Percentiles rank a stretch among this genome's conserved stretches.
These are phyloP conservation scores for Actinopyga echinites DNA, from an alignment of 53 echinoderm and acorn worm genomes.

Conservation along the genomic window DNA sequence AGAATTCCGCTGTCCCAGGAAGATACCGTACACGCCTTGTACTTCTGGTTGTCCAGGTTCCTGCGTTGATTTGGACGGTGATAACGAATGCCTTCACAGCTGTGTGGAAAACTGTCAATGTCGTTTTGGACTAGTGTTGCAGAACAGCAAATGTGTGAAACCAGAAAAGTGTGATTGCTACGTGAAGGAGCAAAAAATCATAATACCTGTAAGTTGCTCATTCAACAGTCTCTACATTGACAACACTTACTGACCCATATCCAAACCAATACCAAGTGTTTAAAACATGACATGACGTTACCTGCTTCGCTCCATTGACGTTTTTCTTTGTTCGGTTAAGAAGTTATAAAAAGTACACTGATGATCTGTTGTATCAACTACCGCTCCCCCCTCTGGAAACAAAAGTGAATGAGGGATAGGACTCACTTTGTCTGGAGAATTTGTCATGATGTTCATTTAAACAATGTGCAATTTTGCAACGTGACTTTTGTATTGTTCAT, in stretches of 20 bases:
- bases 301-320: too few relatives aligned
- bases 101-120: neutral
- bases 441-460: neutral
- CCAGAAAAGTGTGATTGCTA: neutral
- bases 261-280: too few relatives aligned
- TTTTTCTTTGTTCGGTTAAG: too few relatives aligned
- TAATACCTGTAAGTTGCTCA: neutral
- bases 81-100: neutral
- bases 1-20: neutral
- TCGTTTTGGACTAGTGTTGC: neutral
- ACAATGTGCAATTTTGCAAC: neutral
- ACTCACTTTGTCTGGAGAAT: too few relatives aligned
- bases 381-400: too few relatives aligned
- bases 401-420: too few relatives aligned
- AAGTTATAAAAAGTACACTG: too few relatives aligned
- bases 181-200: neutral
- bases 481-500: neutral
- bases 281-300: too few relatives aligned
- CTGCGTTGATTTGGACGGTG: slow-evolving; percentile 1
- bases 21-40: neutral
- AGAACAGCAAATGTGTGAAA: neutral
- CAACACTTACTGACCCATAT: too few relatives aligned
- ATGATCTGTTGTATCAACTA: too few relatives aligned
- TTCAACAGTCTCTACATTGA: too few relatives aligned
- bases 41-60: neutral